These are phyloP conservation scores for Epinotia bilunana DNA, from an alignment of 2,888 invertebrate species.

Conservation along the genomic window DNA sequence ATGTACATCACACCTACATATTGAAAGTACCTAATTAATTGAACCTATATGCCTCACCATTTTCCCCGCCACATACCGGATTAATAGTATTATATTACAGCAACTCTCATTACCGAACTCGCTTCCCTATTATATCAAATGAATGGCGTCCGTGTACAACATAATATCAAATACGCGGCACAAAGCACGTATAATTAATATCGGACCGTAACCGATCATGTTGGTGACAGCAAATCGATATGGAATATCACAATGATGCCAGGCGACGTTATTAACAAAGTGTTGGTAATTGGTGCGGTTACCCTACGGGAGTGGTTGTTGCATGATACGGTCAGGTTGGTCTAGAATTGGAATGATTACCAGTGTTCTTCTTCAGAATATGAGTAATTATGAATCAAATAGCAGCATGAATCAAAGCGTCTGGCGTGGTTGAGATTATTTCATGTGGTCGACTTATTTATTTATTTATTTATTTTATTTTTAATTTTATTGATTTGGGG, in stretches of 20 bases:
- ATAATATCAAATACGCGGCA: conserved; percentile 40
- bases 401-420: no score
- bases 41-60: not conserved
- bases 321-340: conserved; percentile 6
- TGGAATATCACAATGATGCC: conserved; percentile 38
- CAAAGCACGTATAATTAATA: conserved; percentile 44
- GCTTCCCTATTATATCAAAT: conserved; percentile 40
- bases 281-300: conserved; percentile 40
- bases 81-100: conserved; percentile 35
- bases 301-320: conserved; percentile 14
- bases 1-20: no score
- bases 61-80: conserved; percentile 2
- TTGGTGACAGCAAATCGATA: conserved; percentile 39
- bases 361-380: not conserved
- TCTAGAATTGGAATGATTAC: not conserved
- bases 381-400: no score
- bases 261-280: conserved; percentile 39
- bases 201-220: conserved; percentile 41
- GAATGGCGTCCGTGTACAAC: conserved; percentile 38
- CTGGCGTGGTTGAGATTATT: no score
- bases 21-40: not conserved
- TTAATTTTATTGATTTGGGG: no score
- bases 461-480: no score
- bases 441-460: no score
- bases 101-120: conserved; percentile 30